Percentiles rank a stretch among this genome's conserved stretches.
Evolutionary conservation across 23 tunicate species (phyloP).

Genomic region (Clavelina lepadiformis): DNA sequence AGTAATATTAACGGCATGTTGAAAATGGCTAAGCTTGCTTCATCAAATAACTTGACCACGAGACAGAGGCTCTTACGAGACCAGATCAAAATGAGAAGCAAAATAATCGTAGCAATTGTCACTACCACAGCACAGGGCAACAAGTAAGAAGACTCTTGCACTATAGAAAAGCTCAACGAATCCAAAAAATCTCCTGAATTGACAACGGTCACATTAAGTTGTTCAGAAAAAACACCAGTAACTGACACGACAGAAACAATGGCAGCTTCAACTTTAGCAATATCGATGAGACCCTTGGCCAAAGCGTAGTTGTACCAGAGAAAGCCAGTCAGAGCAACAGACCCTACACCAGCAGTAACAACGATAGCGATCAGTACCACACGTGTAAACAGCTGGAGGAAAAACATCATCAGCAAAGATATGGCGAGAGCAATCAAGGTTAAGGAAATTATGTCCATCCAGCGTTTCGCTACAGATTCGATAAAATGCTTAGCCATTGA

Average conservation of each 20-base stretch:
- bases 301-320: constrained; percentile 58
- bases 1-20: constrained; percentile 55
- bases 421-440: constrained; percentile 22
- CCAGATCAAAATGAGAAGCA: constrained; percentile 38
- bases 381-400: constrained; percentile 53
- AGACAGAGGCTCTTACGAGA: constrained; percentile 55
- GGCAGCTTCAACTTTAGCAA: background rate
- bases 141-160: background rate
- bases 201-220: too few relatives aligned
- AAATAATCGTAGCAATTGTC: constrained; percentile 2
- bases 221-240: background rate
- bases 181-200: too few relatives aligned
- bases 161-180: too few relatives aligned
- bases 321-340: constrained; percentile 23
- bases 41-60: constrained; percentile 58
- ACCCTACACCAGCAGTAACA: constrained; percentile 21
- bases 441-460: constrained; percentile 14
- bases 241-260: background rate
- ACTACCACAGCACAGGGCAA: background rate
- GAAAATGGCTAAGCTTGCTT: constrained; percentile 73
- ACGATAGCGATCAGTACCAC: constrained; percentile 39
- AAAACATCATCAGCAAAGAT: constrained; percentile 22
- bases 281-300: constrained; percentile 6
- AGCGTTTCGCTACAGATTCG: constrained; percentile 11
- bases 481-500: constrained; percentile 20